Base-by-base conservation (phyloP, 2,797 vertebrate species). In the Schizopygopsis malacanthus region DNA sequence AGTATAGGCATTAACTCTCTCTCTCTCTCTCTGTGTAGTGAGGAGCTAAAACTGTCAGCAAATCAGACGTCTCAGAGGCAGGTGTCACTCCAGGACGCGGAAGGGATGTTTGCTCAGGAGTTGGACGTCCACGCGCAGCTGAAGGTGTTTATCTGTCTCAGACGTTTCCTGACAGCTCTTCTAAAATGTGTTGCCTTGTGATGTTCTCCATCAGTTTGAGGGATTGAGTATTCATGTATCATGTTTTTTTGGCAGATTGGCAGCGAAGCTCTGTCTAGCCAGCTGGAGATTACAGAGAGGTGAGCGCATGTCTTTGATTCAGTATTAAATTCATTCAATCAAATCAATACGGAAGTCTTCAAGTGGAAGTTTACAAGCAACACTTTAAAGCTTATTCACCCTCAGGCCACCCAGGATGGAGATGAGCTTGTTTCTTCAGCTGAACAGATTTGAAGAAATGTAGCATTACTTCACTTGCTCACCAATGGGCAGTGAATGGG, bases 201-300 rank as follows among this genome's bases (percentile, higher is more conserved):
- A 47, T 59, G 50, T 76, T 76, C 59, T 25, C 71, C 50, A 59
- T 56, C 18, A 22, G 43, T 45, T 54, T 22, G 70, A 25, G 6
- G 39, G 16, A 76, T 81, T 43, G 18, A 75, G 20, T 65, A 73
- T 10, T 85, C 88, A 85, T 63, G 13, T 43, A 7, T 89, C 87
- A 16, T 91, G 25, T 81, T 81, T 88, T 43, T 45, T 54, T 52
- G 76, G 61, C 86, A 94, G 93, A 79, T 76, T 86, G 87, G 89
- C 33, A 89, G 90, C 33, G 90, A 90, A 3, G 77, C 28, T 71
- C 69, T 73, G 95, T 93, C 94, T 93, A 96, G 87, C 82, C 96
- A 94, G 41, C 56, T 79, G 16, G 96, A 96, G 95, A 97, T 97
- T 96, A 97, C 96, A 95, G 96, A 95, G 93, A 97, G 98, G 98